phyloP scores from a whole-genome alignment of 2,888 invertebrate genomes.

The Conchocele bisecta region DNA sequence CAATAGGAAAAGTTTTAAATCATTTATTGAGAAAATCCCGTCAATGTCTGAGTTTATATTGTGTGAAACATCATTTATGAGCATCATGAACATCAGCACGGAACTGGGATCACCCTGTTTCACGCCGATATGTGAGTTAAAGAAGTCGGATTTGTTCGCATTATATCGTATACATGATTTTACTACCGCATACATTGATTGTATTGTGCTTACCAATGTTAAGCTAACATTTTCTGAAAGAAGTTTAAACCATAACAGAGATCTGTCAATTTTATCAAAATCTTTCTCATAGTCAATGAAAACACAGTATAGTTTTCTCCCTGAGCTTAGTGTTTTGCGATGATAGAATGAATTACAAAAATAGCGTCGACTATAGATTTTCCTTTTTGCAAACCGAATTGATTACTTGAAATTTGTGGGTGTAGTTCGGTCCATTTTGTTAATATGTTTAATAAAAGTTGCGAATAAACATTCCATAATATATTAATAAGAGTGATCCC shows the following conservation, averaged over 20 bases:
- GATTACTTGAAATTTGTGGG: constrained; percentile 11
- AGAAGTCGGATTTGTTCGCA: neutral
- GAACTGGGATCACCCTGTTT: constrained; percentile 40
- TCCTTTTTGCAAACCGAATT: constrained; percentile 24
- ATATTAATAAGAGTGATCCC: constrained; percentile 23
- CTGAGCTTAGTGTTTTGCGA: constrained; percentile 7
- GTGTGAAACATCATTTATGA: constrained; percentile 19
- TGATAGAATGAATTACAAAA: constrained; percentile 25
- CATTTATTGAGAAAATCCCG: constrained; percentile 5
- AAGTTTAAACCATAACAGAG: constrained; percentile 15
- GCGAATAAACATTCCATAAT: constrained; percentile 22
- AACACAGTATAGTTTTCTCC: constrained; percentile 17
- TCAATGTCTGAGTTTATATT: constrained; percentile 21
- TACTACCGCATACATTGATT: constrained; percentile 23
- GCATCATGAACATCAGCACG: constrained; percentile 17
- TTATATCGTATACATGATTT: constrained; percentile 30
- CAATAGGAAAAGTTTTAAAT: constrained; percentile 14
- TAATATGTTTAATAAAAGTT: constrained; percentile 5
- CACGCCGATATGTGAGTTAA: constrained; percentile 23
- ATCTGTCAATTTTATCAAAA: constrained; percentile 22
- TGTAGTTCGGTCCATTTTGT: constrained; percentile 18
- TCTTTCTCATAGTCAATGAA: constrained; percentile 34
- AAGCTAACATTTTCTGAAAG: constrained; percentile 28
- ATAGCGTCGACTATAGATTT: constrained; percentile 23
- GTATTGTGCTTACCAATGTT: constrained; percentile 15